phyloP scores from a whole-genome alignment of 2,888 invertebrate genomes.

The Parelbella ahira region DNA sequence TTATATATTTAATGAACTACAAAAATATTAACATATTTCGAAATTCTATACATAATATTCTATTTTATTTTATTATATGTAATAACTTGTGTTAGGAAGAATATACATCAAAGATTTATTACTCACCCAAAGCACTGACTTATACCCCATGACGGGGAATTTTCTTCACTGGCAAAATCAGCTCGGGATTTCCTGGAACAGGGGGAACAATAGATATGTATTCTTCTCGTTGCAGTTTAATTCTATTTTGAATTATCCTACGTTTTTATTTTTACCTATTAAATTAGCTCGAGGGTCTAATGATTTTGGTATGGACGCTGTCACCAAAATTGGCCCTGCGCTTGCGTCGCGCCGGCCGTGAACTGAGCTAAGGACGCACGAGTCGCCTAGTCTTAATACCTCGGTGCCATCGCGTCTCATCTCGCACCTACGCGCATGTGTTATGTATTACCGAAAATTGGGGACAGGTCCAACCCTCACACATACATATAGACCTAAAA shows the following conservation, averaged over 20 bases:
- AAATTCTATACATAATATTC: no score
- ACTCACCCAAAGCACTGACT: constrained; percentile 56
- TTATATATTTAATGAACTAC: no score
- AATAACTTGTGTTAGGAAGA: no score
- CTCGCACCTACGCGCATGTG: constrained; percentile 55
- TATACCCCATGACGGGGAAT: constrained; percentile 68
- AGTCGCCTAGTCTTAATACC: constrained; percentile 70
- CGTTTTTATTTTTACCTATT: constrained; percentile 3
- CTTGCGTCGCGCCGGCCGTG: constrained; percentile 50
- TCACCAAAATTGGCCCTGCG: constrained; percentile 39
- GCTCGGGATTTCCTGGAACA: constrained; percentile 12
- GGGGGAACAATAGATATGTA: background rate
- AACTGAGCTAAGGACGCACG: constrained; percentile 64
- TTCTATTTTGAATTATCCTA: no score
- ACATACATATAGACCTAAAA: no score
- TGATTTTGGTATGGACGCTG: constrained; percentile 1
- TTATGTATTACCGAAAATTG: constrained; percentile 46
- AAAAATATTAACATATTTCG: no score
- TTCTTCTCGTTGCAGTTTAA: no score
- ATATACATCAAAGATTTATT: background rate
- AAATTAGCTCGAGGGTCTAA: constrained; percentile 3
- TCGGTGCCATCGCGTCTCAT: constrained; percentile 60
- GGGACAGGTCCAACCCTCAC: constrained; percentile 36
- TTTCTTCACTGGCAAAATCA: constrained; percentile 20
- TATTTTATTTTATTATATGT: no score